Evolutionary conservation across 2,113 vertebrate species (phyloP).

Genomic region (Paramormyrops kingsleyae): DNA sequence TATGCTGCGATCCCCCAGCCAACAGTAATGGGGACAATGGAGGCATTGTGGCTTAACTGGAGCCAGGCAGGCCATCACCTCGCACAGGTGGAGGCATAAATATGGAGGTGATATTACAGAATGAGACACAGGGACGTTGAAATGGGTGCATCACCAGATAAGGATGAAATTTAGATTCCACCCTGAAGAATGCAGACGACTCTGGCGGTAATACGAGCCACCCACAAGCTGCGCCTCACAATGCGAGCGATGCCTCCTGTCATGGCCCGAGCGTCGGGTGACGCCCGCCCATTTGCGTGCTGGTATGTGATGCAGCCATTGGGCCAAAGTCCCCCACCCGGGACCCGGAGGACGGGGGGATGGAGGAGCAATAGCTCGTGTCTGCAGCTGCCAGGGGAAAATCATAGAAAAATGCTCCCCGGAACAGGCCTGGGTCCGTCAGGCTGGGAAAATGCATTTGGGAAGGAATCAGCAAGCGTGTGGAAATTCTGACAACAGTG

Average conservation of each 20-base stretch:
- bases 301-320: neutral
- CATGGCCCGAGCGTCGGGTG: neutral
- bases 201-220: neutral
- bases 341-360: neutral
- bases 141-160: neutral
- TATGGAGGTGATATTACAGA: neutral
- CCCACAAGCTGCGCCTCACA: neutral
- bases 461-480: neutral
- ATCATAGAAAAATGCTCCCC: neutral
- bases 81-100: neutral
- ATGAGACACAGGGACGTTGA: neutral
- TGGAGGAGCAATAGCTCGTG: neutral
- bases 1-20: neutral
- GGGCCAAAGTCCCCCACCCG: constrained; percentile 1
- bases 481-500: constrained; percentile 19
- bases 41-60: neutral
- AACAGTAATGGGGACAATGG: neutral
- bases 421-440: neutral
- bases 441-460: neutral
- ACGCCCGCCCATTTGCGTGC: neutral
- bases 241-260: neutral
- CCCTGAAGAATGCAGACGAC: neutral
- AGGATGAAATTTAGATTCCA: neutral
- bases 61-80: neutral
- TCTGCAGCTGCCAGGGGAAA: constrained; percentile 10